Evolutionary conservation across 2,888 invertebrate genomes (phyloP), one percentile per base, ranked within the genome.

Genomic region (Taphrorychus bicolor): DNA sequence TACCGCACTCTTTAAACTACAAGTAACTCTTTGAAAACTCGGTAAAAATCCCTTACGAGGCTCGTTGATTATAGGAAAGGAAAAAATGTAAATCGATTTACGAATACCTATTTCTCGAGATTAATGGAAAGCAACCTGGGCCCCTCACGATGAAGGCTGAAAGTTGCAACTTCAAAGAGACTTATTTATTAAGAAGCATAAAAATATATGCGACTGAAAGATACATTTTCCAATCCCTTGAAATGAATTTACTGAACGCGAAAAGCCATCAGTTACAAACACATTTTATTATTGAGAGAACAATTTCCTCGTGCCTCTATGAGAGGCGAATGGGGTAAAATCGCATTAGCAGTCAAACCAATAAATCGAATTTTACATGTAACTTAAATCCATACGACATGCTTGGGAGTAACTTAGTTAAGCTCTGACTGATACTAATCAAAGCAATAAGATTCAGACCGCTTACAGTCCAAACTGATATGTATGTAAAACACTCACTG

Each of bases 1-100:
- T 64, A 70, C 70, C 70, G 63, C 63, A 66, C 64, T 63, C 62
- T 66, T 70, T 66, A 70, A 69, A 70, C 63, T 62, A 59, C 51
- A 63, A 67, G 66, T 66, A 66, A 62, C 68, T 68, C 54, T 59
- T 49, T 68, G 63, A 59, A 64, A 68, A 62, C 23, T 45, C 45
- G 19, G 53, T 32, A 53, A 9, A 32, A 32, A 32, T 32, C 3
- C 32, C 11, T 32, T 32, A 32, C 32, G 1, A 32, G 32, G 3
- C 1, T 9, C 5, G 45, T 17, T 45, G 45, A 17, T 45, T 45
- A 17, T 45, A 17, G 5, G 2, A 45, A 45, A 5, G 18, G 14
- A 45, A 14, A 45, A 45, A 49, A 49, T 49, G 18, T 16, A 17
- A 49, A 49, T 19, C 18, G 11, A 49, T 19, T 18, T 18, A 49